Conservation (phyloP, 1,140 invertebrate species). For the Anagrus nilaparvatae region DNA sequence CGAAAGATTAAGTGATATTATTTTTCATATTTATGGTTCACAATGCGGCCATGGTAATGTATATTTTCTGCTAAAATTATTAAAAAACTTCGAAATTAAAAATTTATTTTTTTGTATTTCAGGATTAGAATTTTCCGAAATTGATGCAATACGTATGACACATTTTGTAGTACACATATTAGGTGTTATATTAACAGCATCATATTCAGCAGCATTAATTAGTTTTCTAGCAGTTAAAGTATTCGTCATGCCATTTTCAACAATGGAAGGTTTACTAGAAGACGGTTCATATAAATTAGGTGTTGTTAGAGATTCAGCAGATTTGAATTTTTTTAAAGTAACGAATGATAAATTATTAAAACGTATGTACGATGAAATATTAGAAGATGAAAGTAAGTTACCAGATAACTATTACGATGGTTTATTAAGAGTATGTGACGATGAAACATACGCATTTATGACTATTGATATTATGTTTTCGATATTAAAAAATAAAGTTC, state of each 20-base stretch:
- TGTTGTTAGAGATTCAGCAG: constrained; percentile 31
- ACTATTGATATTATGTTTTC: constrained; percentile 31
- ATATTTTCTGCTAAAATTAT: not conserved
- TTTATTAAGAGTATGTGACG: constrained; percentile 26
- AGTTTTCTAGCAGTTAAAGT: constrained; percentile 35
- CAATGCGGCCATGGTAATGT: constrained; percentile 33
- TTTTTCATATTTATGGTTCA: constrained; percentile 29
- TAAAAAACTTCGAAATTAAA: not conserved
- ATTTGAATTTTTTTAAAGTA: constrained; percentile 36
- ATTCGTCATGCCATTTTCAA: constrained; percentile 36
- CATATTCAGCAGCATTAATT: constrained; percentile 40
- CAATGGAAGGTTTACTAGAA: constrained; percentile 35
- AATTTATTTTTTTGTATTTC: constrained; percentile 1
- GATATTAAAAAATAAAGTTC: constrained; percentile 25
- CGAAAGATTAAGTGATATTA: constrained; percentile 21
- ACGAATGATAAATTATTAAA: constrained; percentile 21
- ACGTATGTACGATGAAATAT: constrained; percentile 25
- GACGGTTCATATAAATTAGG: constrained; percentile 35
- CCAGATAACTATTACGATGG: constrained; percentile 34
- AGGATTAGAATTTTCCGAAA: constrained; percentile 27
- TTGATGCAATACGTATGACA: constrained; percentile 32
- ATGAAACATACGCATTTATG: constrained; percentile 37
- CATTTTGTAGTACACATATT: constrained; percentile 32
- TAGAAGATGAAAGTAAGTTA: constrained; percentile 22
- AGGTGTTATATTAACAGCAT: constrained; percentile 34